phyloP scores from a whole-genome alignment of 2,113 vertebrate genomes.

The Actenoides lindsayi region DNA sequence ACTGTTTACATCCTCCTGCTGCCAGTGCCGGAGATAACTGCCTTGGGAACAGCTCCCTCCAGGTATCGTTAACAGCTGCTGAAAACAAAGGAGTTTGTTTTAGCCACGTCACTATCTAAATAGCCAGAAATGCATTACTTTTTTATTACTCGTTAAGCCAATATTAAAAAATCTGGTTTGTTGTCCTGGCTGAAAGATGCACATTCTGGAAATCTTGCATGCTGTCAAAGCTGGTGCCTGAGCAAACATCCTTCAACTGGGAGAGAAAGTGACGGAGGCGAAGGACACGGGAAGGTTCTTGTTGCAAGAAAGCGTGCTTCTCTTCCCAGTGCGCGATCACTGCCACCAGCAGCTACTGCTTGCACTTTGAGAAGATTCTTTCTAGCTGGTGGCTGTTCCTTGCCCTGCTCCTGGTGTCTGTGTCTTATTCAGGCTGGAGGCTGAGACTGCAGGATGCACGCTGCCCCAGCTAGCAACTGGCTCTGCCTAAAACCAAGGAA shows the following conservation, averaged over 20 bases:
- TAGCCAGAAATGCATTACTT: slow-evolving; percentile 30
- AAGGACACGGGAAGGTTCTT: not conserved
- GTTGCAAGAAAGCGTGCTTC: not conserved
- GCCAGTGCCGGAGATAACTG: slow-evolving; percentile 49
- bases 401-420: not conserved
- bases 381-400: not conserved
- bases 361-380: not conserved
- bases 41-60: slow-evolving; percentile 56
- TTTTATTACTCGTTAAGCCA: not conserved
- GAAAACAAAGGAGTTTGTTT: slow-evolving; percentile 55
- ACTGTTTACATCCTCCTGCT: slow-evolving; percentile 47
- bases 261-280: not conserved
- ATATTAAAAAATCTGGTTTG: not conserved
- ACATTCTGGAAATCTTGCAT: not conserved
- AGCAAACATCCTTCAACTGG: not conserved
- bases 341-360: not conserved
- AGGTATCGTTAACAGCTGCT: slow-evolving; percentile 63
- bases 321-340: not conserved
- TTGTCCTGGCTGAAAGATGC: slow-evolving; percentile 1
- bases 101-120: slow-evolving; percentile 53
- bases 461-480: not conserved
- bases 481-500: not conserved
- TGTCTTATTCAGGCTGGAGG: not conserved
- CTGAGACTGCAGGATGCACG: not conserved
- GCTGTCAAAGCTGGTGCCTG: not conserved